These are phyloP conservation scores for Heterocephalus glaber DNA, from an alignment of 2,113 vertebrate species.

Conservation along the genomic window DNA sequence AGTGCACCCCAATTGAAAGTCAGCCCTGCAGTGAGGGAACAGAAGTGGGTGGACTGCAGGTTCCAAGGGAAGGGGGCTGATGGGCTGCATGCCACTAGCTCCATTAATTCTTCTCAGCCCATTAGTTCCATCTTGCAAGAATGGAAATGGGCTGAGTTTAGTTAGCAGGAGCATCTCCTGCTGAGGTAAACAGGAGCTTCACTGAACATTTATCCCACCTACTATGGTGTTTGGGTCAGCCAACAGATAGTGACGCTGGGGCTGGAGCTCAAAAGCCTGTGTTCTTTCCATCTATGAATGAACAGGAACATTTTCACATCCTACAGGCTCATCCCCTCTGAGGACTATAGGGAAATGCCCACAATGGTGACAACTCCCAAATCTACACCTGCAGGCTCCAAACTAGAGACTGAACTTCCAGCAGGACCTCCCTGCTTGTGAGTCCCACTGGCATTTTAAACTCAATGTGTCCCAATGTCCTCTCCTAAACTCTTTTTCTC, in stretches of 20 bases:
- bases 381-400: not conserved
- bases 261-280: not conserved
- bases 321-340: not conserved
- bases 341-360: not conserved
- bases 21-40: conserved; percentile 85
- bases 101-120: not conserved
- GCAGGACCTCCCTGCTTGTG: not conserved
- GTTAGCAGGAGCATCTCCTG: not conserved
- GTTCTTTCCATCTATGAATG: not conserved
- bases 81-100: not conserved
- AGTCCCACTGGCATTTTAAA: not conserved
- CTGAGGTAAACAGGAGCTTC: not conserved
- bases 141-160: not conserved
- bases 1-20: conserved; percentile 97
- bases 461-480: not conserved
- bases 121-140: not conserved
- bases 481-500: not conserved
- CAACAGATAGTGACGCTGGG: not conserved
- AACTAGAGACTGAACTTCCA: not conserved
- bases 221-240: not conserved
- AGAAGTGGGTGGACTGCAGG: not conserved
- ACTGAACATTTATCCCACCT: not conserved
- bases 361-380: no score
- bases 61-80: not conserved
- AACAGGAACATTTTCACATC: not conserved